These are phyloP conservation scores for Podiceps cristatus DNA, from an alignment of 2,113 vertebrate genomes.

Conservation along the genomic window DNA sequence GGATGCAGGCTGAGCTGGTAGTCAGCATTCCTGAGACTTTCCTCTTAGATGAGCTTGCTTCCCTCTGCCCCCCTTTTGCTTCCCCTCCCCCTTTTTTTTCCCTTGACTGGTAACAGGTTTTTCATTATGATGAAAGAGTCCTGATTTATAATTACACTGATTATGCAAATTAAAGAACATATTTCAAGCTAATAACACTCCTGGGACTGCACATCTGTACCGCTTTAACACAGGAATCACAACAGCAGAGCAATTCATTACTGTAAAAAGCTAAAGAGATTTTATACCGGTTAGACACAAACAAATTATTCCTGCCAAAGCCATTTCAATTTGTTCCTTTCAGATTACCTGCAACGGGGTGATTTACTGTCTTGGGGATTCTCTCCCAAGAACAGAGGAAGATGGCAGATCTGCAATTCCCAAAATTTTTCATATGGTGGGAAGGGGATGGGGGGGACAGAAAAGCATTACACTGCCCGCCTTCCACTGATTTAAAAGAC, in stretches of 20 bases:
- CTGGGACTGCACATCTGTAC: not conserved
- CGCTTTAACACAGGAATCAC: not conserved
- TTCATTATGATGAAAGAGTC: not conserved
- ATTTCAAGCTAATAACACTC: slow-evolving; percentile 16
- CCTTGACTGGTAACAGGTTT: not conserved
- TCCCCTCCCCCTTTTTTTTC: not conserved
- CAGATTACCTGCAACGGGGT: not conserved
- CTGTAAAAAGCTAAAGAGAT: not conserved
- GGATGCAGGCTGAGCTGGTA: not conserved
- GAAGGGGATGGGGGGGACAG: accelerated
- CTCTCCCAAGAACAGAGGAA: not conserved
- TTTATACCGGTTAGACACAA: not conserved
- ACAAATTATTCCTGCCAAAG: not conserved
- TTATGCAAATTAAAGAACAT: not conserved
- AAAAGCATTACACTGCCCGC: not conserved
- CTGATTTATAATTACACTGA: not conserved
- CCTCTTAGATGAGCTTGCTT: not conserved
- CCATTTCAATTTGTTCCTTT: not conserved
- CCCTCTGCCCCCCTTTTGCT: too few relatives aligned
- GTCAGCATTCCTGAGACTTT: not conserved
- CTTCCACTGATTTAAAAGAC: not conserved
- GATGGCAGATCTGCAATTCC: not conserved
- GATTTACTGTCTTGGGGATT: not conserved
- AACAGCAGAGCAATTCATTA: not conserved
- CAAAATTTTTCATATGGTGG: not conserved